These are phyloP conservation scores for Chloroceryle inda DNA, from an alignment of 2,797 vertebrate species.

Conservation along the genomic window DNA sequence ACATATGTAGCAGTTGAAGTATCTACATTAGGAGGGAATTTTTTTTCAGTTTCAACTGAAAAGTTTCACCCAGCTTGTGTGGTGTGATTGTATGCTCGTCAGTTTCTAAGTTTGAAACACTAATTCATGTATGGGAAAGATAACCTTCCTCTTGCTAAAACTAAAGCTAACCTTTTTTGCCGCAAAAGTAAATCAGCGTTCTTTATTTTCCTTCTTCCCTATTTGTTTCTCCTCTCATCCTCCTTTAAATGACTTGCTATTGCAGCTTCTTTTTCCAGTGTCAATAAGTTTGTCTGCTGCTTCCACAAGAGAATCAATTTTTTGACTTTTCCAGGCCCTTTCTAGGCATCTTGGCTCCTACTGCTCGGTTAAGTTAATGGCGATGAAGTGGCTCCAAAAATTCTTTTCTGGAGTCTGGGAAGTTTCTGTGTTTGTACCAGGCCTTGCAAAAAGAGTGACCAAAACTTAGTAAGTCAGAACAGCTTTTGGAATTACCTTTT, in stretches of 20 bases:
- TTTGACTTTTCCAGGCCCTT: neutral
- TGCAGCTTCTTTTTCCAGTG: neutral
- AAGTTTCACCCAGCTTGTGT: neutral
- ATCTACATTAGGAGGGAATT: neutral
- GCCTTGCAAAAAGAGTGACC: neutral
- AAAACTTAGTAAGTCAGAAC: neutral
- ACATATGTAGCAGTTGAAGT: neutral
- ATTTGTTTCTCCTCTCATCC: neutral
- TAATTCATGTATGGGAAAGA: neutral
- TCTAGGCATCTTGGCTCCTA: neutral
- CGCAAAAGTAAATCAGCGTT: neutral
- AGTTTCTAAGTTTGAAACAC: neutral
- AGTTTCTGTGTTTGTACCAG: neutral
- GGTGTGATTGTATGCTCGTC: neutral
- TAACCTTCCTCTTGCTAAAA: neutral
- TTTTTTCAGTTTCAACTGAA: neutral
- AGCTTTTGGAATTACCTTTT: neutral
- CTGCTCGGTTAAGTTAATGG: neutral
- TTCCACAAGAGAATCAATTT: neutral
- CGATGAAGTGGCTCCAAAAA: neutral
- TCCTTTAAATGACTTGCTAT: neutral
- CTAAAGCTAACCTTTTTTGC: conserved; percentile 4
- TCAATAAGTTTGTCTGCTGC: neutral
- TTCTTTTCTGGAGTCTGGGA: neutral
- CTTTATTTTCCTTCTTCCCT: conserved; percentile 6